Base-by-base conservation (phyloP, 2,113 vertebrate species). In the Melierax canorus region DNA sequence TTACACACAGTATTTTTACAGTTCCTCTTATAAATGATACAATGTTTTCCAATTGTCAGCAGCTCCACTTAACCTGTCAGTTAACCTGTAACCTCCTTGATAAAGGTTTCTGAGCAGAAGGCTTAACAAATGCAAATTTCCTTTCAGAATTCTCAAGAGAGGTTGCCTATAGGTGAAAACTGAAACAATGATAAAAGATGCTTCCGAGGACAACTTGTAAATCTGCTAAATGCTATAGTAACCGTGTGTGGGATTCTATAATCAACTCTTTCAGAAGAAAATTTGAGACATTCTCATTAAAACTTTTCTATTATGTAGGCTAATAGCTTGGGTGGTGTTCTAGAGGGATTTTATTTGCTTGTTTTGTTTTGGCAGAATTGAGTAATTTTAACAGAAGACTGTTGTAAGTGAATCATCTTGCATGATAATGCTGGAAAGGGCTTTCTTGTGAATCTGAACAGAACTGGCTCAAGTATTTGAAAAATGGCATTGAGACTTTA, bases 61-160 rank as follows among this genome's bases (percentile, higher is more conserved):
- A 36, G 66, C 77, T 96, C 67, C 73, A 53, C 30, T 93, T 96
- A 95, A 88, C 58, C 82, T 39, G 60, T 75, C 11, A 9, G 30
- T 88, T 86, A 76, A 78, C 51, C 67, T 93, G 55, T 53, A 77
- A 75, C 38, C 50, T 92, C 21, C 30, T 71, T 55, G 46, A 41
- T 63, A 79, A 48, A 76, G 11, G 8, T 48, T 91, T 79, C 71
- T 26, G 48, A 93, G 43, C 38, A 90, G 58, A 94, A 91, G 53
- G 62, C 53, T 96, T 94, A 97, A 93, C 50, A 92, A 94, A 96
- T 96, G 87, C 64, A 96, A 87, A 95, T 95, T 72, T 80, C 71
- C 39, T 79, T 59, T 94, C 62, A 78, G 88, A 88, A 92, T 90
- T 97, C 63, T 34, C 63, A 32, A 48, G 69, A 75, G 56, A 93